Evolutionary conservation across 2,797 vertebrate genomes (phyloP), one percentile per base, ranked within the genome.

Genomic region (Cygnus olor): DNA sequence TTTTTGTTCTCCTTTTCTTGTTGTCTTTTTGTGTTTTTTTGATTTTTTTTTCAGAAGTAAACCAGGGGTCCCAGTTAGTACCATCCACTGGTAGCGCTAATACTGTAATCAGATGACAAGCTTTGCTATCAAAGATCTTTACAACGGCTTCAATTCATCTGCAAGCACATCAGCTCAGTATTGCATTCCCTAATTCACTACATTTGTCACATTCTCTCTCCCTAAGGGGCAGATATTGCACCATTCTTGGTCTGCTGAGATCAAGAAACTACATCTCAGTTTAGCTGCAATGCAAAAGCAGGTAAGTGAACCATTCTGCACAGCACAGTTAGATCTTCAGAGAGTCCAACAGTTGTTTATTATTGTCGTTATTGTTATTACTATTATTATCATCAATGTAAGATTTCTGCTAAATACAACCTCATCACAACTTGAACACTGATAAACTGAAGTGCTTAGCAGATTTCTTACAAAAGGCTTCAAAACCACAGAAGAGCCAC

Each of bases 91-190:
- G 47, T 42, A 93, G 76, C 20, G 19, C 17, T 28, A 79, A 68
- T 28, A 61, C 45, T 61, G 32, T 51, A 82, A 69, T 82, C 54
- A 88, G 84, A 83, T 60, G 79, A 70, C 38, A 74, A 82, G 25
- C 34, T 80, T 85, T 88, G 65, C 78, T 89, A 70, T 82, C 54
- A 80, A 93, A 93, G 74, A 72, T 85, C 68, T 94, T 89, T 73
- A 84, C 56, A 83, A 70, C 11, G 10, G 78, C 74, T 90, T 81
- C 88, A 80, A 28, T 94, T 96, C 57, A 93, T 77, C 74, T 86
- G 70, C 2, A 24, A 89, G 63, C 60, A 57, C 19, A 3, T 77
- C 65, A 86, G 56, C 57, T 85, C 5, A 1, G 61, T 60, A 64
- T 6, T 78, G 34, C 30, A 34, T 76, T 78, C 90, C 58, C 72